Percentiles rank a stretch among this genome's conserved stretches.
Conservation (phyloP, 2,113 vertebrate species). For the Rana temporaria region DNA sequence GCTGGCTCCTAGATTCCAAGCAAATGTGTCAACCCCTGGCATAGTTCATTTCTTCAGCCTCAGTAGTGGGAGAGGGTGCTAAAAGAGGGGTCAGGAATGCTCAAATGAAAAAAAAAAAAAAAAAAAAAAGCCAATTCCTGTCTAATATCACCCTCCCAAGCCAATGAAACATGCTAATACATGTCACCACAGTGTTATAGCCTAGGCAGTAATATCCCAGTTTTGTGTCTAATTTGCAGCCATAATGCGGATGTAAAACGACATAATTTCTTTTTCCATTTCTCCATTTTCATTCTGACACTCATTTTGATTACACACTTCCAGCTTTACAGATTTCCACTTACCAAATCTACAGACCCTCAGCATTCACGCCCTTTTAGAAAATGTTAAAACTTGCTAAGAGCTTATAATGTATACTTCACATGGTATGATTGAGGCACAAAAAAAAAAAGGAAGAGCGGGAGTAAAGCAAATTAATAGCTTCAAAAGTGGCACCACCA, state of each 20-base stretch:
- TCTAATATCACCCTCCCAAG: no score
- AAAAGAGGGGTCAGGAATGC: no score
- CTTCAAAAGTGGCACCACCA: slow-evolving; percentile 1
- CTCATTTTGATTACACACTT: background rate
- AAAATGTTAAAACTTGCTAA: slow-evolving; percentile 41
- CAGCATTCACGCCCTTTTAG: slow-evolving; percentile 17
- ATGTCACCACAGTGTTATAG: no score
- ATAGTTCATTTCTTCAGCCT: no score
- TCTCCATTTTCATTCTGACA: no score
- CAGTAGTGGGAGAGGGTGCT: no score
- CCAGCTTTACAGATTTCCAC: background rate
- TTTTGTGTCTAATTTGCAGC: background rate
- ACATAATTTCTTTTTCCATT: no score
- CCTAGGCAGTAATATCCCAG: background rate
- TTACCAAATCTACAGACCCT: background rate
- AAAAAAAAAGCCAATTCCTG: no score
- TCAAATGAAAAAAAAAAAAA: no score
- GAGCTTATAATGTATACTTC: slow-evolving; percentile 39
- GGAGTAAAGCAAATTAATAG: slow-evolving; percentile 6
- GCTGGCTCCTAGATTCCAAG: no score
- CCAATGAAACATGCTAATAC: no score
- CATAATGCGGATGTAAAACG: background rate
- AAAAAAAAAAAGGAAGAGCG: slow-evolving; percentile 37
- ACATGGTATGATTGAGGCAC: slow-evolving; percentile 8
- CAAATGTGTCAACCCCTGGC: no score